Base-by-base conservation (phyloP, 1,140 invertebrate species). In the Adelges cooleyi region DNA sequence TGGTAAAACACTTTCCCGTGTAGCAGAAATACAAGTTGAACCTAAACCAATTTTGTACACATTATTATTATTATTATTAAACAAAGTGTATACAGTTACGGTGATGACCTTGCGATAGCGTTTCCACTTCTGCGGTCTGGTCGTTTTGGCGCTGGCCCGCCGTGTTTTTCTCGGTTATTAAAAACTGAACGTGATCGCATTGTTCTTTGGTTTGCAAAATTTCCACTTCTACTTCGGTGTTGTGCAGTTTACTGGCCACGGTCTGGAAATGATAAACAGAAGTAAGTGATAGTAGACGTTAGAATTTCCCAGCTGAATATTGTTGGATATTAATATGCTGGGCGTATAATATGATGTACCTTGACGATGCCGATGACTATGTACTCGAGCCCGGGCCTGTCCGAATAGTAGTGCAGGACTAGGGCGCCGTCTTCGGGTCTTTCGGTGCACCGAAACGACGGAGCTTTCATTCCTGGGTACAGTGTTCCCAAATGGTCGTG, bases 331-430 rank as follows among this genome's bases (percentile, higher is more conserved):
- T n/a, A n/a, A n/a, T n/a, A n/a, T n/a, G n/a, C n/a, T n/a, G n/a
- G n/a, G n/a, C n/a, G n/a, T n/a, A n/a, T n/a, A n/a, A n/a, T n/a
- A n/a, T n/a, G n/a, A n/a, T n/a, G n/a, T n/a, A 92, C 91, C 84
- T 92, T 95, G 5, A 95, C 91, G 69, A 94, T 92, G 23, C 91
- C 92, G 71, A 94, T 93, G 66, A 95, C 92, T 71, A 95, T 95
- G 71, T 90, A 84, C 73, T 95, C 90, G 48, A 95, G 77, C n/a
- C 90, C 91, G 9, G 89, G 89, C 67, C 91, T 81, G 72, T 95
- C 90, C 0, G 90, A 94, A 76, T 94, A 95, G 77, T 95, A 95
- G 75, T 95, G 91, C 8, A 95, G 79, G 23, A 94, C 79, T 11
- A 94, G 77, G 10, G 87, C 86, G 0, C 90, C 90, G 77, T 92